phyloP scores from a whole-genome alignment of 2,113 vertebrate species.

The Dicaeum eximium region DNA sequence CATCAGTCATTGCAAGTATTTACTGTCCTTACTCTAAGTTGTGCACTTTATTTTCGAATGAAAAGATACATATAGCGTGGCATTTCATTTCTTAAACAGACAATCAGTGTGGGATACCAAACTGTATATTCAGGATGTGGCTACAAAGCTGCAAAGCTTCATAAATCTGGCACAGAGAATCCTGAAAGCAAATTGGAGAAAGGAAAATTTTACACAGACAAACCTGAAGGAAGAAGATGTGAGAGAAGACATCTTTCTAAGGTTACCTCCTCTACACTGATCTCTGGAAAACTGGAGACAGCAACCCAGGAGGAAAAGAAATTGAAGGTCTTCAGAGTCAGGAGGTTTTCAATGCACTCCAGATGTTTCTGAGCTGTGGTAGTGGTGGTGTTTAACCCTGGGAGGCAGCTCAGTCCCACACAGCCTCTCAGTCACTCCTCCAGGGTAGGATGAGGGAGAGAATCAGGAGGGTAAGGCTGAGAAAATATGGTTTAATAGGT shows the following conservation, averaged over 20 bases:
- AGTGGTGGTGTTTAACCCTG: neutral
- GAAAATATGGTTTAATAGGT: neutral
- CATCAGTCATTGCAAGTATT: neutral
- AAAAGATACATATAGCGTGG: neutral
- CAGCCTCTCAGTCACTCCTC: neutral
- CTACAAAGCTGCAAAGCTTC: constrained; percentile 6
- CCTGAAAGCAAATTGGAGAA: neutral
- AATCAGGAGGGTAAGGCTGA: neutral
- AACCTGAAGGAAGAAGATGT: neutral
- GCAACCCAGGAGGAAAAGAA: neutral
- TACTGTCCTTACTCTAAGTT: neutral
- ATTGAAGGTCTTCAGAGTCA: neutral
- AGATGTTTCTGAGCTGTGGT: neutral
- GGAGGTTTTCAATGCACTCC: neutral
- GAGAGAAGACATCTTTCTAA: neutral
- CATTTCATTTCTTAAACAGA: constrained; percentile 18
- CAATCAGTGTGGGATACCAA: neutral
- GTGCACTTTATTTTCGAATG: neutral
- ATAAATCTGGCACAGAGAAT: neutral
- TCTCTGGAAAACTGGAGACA: neutral
- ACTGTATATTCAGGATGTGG: neutral
- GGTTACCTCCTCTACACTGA: neutral
- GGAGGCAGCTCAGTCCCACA: neutral
- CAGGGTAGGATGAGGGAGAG: accelerated
- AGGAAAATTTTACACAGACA: neutral